Conservation (phyloP, 1,140 invertebrate species). For the Calycopis cecrops region DNA sequence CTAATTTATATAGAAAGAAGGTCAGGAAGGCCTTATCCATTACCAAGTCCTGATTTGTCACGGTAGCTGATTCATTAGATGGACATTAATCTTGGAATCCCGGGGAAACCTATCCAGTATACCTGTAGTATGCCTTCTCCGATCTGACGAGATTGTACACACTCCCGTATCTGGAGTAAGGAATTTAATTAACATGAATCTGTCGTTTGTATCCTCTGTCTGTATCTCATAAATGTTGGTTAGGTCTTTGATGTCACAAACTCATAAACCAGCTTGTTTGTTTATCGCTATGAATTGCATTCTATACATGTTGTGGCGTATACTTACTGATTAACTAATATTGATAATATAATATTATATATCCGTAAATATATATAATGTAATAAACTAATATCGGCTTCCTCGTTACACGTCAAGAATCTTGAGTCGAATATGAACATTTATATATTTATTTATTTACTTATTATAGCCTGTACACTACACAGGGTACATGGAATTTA, state of each 20-base stretch:
- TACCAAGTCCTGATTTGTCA: slow-evolving; percentile 55
- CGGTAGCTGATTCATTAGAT: slow-evolving; percentile 55
- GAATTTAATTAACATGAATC: slow-evolving; percentile 8
- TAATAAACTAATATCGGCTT: not conserved
- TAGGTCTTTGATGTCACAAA: not conserved
- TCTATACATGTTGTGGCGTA: not conserved
- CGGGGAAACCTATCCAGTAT: not conserved
- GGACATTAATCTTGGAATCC: slow-evolving; percentile 44
- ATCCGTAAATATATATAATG: not conserved
- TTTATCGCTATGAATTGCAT: not conserved
- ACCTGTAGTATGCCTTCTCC: not conserved
- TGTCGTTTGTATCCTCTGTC: slow-evolving; percentile 3
- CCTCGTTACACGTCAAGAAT: not conserved
- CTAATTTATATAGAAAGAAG: slow-evolving; percentile 34
- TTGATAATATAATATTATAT: not conserved
- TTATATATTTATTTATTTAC: no score
- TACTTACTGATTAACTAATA: not conserved
- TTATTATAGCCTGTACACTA: no score
- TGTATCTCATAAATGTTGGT: not conserved
- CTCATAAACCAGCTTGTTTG: not conserved
- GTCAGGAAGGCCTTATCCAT: slow-evolving; percentile 44
- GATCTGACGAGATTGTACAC: slow-evolving; percentile 2
- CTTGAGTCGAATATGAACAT: no score
- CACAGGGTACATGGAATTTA: no score
- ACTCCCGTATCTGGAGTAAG: not conserved